Evolutionary conservation across 1,140 invertebrate species (phyloP).

Genomic region (Camponotus pennsylvanicus): DNA sequence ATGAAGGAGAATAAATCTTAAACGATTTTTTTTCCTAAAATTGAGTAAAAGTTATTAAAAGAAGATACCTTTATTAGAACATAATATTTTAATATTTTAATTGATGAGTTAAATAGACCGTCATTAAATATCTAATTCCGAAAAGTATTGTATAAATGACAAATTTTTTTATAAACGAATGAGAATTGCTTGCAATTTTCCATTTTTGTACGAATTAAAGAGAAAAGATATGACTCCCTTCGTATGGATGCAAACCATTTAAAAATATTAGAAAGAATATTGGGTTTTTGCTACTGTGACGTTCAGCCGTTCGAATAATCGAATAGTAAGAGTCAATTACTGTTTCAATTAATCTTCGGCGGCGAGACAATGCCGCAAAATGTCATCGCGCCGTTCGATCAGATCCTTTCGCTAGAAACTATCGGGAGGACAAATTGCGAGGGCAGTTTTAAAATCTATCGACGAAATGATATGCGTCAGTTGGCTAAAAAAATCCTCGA

Average conservation of each 20-base stretch:
- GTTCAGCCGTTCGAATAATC: constrained; percentile 8
- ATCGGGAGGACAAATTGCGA: neutral
- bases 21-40: neutral
- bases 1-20: neutral
- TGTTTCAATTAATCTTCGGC: neutral
- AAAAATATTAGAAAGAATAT: neutral
- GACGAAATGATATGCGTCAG: neutral
- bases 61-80: neutral
- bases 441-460: constrained; percentile 10
- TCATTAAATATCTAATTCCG: neutral
- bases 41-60: neutral
- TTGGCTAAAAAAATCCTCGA: constrained; percentile 35
- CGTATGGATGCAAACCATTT: neutral
- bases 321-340: constrained; percentile 1
- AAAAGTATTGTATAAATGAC: neutral
- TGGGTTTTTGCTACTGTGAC: neutral
- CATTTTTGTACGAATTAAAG: neutral
- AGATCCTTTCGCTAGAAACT: constrained; percentile 15
- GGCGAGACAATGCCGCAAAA: neutral
- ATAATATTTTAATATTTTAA: too few relatives aligned
- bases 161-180: neutral
- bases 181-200: neutral
- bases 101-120: neutral
- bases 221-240: too few relatives aligned
- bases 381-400: neutral